These are phyloP conservation scores for Tuta absoluta DNA, from an alignment of 2,888 invertebrate genomes.

Conservation along the genomic window DNA sequence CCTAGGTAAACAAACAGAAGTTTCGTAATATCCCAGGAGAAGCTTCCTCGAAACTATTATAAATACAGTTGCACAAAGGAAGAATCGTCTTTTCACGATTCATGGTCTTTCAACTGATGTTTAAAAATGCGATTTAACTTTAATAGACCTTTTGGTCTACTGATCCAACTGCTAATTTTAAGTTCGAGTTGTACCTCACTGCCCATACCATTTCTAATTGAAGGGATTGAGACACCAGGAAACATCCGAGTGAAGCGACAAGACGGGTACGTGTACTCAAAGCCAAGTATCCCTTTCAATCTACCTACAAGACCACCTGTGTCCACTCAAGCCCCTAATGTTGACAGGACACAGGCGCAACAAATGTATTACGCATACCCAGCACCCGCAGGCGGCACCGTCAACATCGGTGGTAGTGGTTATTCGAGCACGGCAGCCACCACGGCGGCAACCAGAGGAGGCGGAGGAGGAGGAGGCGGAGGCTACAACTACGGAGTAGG, in stretches of 20 bases:
- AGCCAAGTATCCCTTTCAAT: slow-evolving; percentile 67
- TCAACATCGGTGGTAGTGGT: slow-evolving; percentile 45
- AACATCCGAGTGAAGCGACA: slow-evolving; percentile 59
- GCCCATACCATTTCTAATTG: slow-evolving; percentile 29
- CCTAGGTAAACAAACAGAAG: slow-evolving; percentile 39
- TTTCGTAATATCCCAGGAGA: slow-evolving; percentile 51
- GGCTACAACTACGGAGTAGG: slow-evolving; percentile 16
- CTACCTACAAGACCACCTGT: slow-evolving; percentile 54
- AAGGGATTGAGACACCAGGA: slow-evolving; percentile 35
- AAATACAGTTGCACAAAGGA: slow-evolving; percentile 52
- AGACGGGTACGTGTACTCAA: slow-evolving; percentile 72
- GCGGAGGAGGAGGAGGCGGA: background rate
- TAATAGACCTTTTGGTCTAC: slow-evolving; percentile 39
- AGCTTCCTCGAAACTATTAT: slow-evolving; percentile 59
- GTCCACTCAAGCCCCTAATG: slow-evolving; percentile 63
- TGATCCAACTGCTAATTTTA: slow-evolving; percentile 42
- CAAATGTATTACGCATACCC: slow-evolving; percentile 75
- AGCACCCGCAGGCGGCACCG: slow-evolving; percentile 48
- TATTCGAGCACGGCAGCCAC: slow-evolving; percentile 41
- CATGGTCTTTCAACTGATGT: slow-evolving; percentile 25
- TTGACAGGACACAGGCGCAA: slow-evolving; percentile 66
- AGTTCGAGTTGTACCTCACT: slow-evolving; percentile 32
- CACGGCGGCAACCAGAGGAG: slow-evolving; percentile 34
- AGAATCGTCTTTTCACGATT: slow-evolving; percentile 49
- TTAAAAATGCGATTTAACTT: slow-evolving; percentile 47